phyloP scores from a whole-genome alignment of 2,797 vertebrate species.

The Scolopax bukidnonensis region DNA sequence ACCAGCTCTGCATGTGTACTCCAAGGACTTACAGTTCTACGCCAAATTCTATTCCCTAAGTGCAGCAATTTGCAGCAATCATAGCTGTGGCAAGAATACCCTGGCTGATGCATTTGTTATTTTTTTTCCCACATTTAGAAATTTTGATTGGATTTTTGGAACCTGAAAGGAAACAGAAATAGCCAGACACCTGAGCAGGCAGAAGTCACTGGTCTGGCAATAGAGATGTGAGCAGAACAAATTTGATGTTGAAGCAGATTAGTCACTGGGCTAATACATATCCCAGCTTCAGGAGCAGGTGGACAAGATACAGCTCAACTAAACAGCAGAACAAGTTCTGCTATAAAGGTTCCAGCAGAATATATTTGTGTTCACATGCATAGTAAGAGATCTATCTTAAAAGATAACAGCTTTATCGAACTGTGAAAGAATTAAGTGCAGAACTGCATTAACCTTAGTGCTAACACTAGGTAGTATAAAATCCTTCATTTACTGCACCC shows the following conservation, averaged over 20 bases:
- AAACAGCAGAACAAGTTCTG: background rate
- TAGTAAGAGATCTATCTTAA: background rate
- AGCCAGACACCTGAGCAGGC: background rate
- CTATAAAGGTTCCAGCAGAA: background rate
- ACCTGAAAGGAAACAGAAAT: background rate
- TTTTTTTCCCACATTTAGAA: background rate
- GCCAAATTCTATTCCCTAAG: background rate
- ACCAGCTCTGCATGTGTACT: rapidly evolving
- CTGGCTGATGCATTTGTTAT: background rate
- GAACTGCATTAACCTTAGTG: background rate
- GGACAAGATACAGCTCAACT: background rate
- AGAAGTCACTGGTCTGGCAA: background rate
- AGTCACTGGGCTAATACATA: background rate
- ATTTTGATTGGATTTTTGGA: background rate
- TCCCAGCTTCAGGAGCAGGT: background rate
- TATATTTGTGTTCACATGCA: background rate
- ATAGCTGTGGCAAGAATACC: background rate
- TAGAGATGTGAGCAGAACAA: background rate
- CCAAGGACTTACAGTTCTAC: background rate
- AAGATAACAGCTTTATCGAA: background rate
- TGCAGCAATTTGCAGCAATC: background rate
- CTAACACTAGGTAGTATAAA: background rate
- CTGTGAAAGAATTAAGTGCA: background rate
- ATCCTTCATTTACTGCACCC: background rate
- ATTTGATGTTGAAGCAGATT: background rate